Conservation (phyloP, 2,888 invertebrate genomes). For the Epistrophe eligans region DNA sequence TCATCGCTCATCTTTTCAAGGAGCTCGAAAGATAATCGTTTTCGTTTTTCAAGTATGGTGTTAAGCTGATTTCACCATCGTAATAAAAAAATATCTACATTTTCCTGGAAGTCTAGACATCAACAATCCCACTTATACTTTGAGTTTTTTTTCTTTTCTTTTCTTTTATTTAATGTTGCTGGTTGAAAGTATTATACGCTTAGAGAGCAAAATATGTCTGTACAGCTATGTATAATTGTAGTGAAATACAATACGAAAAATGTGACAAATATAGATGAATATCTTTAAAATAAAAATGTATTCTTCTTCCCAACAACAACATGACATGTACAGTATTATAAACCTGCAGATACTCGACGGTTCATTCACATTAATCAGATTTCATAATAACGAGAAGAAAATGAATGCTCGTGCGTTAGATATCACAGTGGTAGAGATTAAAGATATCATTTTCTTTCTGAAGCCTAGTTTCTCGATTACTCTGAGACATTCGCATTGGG, state of each 20-base stretch:
- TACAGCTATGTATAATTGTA: neutral
- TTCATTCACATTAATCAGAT: slow-evolving; percentile 53
- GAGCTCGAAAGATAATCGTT: slow-evolving; percentile 47
- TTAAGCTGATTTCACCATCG: slow-evolving; percentile 45
- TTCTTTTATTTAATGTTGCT: slow-evolving; percentile 43
- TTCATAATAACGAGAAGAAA: slow-evolving; percentile 30
- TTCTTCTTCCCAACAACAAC: slow-evolving; percentile 36
- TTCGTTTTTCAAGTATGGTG: slow-evolving; percentile 57
- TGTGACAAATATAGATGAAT: slow-evolving; percentile 49
- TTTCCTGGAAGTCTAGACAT: slow-evolving; percentile 63
- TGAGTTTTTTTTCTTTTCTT: slow-evolving; percentile 27
- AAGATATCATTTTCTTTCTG: neutral
- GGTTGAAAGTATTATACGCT: slow-evolving; percentile 28
- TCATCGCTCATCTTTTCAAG: slow-evolving; percentile 20
- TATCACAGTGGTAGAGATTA: neutral
- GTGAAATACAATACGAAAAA: slow-evolving; percentile 36
- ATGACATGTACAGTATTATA: slow-evolving; percentile 26
- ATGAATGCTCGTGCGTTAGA: slow-evolving; percentile 1
- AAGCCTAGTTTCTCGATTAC: neutral
- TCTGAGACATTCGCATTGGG: too few species aligned
- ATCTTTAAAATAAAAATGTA: slow-evolving; percentile 47
- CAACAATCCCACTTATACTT: slow-evolving; percentile 64
- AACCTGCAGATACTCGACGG: slow-evolving; percentile 50
- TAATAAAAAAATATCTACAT: slow-evolving; percentile 38
- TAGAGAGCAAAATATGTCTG: neutral